Conservation (phyloP, 1,140 invertebrate genomes). For the Nebria ingens region DNA sequence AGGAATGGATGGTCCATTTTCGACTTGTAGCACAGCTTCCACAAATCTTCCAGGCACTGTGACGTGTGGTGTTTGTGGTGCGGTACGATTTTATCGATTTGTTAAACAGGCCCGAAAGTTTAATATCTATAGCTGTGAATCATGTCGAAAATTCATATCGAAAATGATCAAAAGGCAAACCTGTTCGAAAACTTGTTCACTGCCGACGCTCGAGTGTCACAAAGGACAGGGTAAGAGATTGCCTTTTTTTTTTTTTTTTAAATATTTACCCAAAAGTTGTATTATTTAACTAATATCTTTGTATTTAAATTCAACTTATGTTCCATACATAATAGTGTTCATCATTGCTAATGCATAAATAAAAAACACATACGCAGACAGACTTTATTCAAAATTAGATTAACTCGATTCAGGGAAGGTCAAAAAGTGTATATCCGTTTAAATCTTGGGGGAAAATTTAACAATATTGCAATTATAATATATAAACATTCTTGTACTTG, state of each 20-base stretch:
- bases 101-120: slow-evolving; percentile 69
- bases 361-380: too few relatives aligned
- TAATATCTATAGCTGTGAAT: slow-evolving; percentile 73
- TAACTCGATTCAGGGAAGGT: too few relatives aligned
- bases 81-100: slow-evolving; percentile 63
- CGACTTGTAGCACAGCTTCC: slow-evolving; percentile 31
- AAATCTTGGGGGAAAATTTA: too few relatives aligned
- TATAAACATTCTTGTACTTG: too few relatives aligned
- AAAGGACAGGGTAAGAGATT: slow-evolving; percentile 54
- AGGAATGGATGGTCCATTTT: slow-evolving; percentile 55
- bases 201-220: slow-evolving; percentile 50
- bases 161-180: slow-evolving; percentile 62
- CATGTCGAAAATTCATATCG: slow-evolving; percentile 75
- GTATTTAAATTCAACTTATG: too few relatives aligned
- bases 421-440: too few relatives aligned
- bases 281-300: too few relatives aligned
- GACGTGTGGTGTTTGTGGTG: slow-evolving; percentile 68
- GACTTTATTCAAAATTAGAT: too few relatives aligned
- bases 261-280: too few relatives aligned
- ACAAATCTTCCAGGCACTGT: slow-evolving; percentile 50
- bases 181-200: slow-evolving; percentile 41
- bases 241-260: slow-evolving; percentile 19
- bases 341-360: too few relatives aligned
- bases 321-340: too few relatives aligned
- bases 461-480: too few relatives aligned